Conservation (phyloP, 1,140 invertebrate genomes). For the Caenorhabditis brenneri region DNA sequence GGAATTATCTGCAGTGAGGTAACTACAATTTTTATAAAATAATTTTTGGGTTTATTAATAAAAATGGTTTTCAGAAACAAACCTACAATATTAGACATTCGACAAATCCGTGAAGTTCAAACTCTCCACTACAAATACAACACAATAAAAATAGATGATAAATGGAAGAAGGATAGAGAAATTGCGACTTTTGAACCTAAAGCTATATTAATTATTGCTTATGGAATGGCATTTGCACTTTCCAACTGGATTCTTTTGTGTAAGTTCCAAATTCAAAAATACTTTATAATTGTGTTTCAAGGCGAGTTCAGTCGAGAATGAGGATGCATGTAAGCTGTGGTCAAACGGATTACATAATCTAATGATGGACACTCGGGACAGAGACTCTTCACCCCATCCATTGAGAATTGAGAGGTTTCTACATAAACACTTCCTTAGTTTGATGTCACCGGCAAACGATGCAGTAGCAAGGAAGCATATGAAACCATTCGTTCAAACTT, state of each 20-base stretch:
- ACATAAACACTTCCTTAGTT: conserved; percentile 64
- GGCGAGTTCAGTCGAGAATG: conserved; percentile 49
- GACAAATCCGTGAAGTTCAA: conserved; percentile 45
- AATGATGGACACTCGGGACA: conserved; percentile 61
- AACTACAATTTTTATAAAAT: background rate
- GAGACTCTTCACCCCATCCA: conserved; percentile 57
- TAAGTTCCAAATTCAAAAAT: conserved; percentile 46
- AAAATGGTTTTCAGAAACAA: conserved; percentile 57
- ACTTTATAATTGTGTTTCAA: background rate
- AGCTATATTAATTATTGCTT: conserved; percentile 63
- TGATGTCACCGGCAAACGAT: conserved; percentile 56
- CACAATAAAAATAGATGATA: conserved; percentile 66
- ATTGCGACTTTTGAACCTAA: conserved; percentile 62
- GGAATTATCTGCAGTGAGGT: conserved; percentile 36
- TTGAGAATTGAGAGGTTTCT: conserved; percentile 66
- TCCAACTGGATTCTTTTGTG: conserved; percentile 68
- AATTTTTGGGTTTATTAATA: too few species aligned
- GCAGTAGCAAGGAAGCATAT: conserved; percentile 65
- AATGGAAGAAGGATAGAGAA: conserved; percentile 69
- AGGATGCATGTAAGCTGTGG: conserved; percentile 60
- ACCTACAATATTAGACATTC: conserved; percentile 56
- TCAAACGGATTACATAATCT: conserved; percentile 64
- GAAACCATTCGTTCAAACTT: conserved; percentile 71
- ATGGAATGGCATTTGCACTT: conserved; percentile 64
- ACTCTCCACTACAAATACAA: conserved; percentile 58